phyloP scores from a whole-genome alignment of 2,797 vertebrate genomes.

The Salarias fasciatus region DNA sequence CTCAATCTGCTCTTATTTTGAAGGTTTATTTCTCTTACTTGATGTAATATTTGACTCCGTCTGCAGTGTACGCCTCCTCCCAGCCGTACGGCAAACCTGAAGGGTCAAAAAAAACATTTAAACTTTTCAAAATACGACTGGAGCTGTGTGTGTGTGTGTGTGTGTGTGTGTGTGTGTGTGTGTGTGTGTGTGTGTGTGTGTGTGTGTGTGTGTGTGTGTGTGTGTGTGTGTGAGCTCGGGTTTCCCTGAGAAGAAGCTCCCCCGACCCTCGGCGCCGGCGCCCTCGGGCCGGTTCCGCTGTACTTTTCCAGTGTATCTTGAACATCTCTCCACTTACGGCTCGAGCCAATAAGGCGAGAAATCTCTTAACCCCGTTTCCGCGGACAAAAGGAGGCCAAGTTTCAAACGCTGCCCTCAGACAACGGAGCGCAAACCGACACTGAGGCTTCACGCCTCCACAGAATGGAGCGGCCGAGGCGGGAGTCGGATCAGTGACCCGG shows the following conservation, averaged over 20 bases:
- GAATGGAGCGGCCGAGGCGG: neutral
- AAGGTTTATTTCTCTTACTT: conserved; percentile 84
- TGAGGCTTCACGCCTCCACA: neutral
- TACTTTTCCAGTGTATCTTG: conserved; percentile 24
- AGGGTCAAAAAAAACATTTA: conserved; percentile 2
- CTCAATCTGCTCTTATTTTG: no score
- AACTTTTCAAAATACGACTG: no score
- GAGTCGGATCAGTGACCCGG: neutral
- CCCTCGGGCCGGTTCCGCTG: neutral
- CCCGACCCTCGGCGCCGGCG: no score
- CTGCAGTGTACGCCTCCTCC: conserved; percentile 92
- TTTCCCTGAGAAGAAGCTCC: no score
- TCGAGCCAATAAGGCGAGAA: neutral
- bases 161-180: no score
- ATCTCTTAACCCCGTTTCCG: conserved; percentile 10
- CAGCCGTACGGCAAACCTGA: conserved; percentile 91
- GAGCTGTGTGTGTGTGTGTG: no score
- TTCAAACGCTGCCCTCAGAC: conserved; percentile 1
- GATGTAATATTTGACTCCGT: conserved; percentile 93
- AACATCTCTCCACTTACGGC: no score
- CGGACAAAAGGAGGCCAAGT: conserved; percentile 8
- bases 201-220: no score
- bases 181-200: no score
- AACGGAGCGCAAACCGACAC: conserved; percentile 6
- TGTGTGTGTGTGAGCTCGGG: no score